Evolutionary conservation across 2,113 vertebrate genomes (phyloP), one percentile per base, ranked within the genome.

Genomic region (Myotis lucifugus): DNA sequence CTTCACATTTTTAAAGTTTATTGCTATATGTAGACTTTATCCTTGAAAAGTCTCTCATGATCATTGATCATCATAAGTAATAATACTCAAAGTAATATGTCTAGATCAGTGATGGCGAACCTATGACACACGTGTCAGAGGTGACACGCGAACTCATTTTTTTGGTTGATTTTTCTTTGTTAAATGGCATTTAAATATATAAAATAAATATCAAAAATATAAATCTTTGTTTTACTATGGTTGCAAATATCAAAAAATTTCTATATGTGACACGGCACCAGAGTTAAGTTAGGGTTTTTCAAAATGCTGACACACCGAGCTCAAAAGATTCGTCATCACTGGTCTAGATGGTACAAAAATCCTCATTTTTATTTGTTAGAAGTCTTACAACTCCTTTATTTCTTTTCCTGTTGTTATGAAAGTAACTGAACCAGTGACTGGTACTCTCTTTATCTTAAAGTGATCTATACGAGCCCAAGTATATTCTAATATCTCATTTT

Each of bases 401-500:
- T 72, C 6, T 87, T 48, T 54, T 56, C 61, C 19, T 70, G 13
- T 54, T 69, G 14, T 85, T 29, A 73, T 37, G 11, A 90, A 92
- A 14, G 8, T 81, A 54, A 70, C 8, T 59, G 85, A 70, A 59
- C 91, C 54, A 73, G 29, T 54, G 19, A 42, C 18, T 54, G 15
- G 4, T 77, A 46, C 10, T 76, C 86, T 93, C 15, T 6, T 88
- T 73, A 52, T 46, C 32, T 48, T 84, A 76, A 64, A 91, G 29
- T 15, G 13, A 69, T 87, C 78, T 64, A 19, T 82, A 37, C 2
- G n/a, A 40, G 40, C 87, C 50, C 85, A 88, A 67, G 37, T 40
- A 78, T 50, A 64, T 86, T 82, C 21, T 93, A 89, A 56, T 69
- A 54, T 77, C 50, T 95, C 50, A 19, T 72, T 96, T 95, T 84